Evolutionary conservation across 2,888 invertebrate species (phyloP), one percentile per base, ranked within the genome.

Genomic region (Oconnorella tubifera): DNA sequence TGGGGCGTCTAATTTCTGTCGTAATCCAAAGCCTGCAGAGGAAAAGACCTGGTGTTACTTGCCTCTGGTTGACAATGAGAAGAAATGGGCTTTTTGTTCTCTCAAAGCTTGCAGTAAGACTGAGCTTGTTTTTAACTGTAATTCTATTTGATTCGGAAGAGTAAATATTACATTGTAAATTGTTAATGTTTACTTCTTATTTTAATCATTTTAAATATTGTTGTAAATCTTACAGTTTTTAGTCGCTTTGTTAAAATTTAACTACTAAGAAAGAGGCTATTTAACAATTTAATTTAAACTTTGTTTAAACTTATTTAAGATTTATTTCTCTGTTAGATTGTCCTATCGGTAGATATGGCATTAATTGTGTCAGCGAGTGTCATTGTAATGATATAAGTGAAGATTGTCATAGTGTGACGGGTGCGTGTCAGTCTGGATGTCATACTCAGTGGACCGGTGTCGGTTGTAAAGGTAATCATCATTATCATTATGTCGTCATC

Each of bases 311-410:
- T n/a, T n/a, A n/a, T n/a, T n/a, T n/a, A n/a, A n/a, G n/a, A n/a
- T n/a, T 40, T 14, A 40, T 40, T 40, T 40, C 19, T 40, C 40
- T 40, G 40, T 6, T 70, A 78, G 80, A 72, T 32, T 80, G 80
- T 58, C 77, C 77, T 1, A 56, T 68, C 14, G 77, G 78, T 14
- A 70, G 77, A 25, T 80, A 76, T 66, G 78, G 77, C 4, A 71
- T 75, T 59, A 80, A 78, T 69, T 80, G 80, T 69, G 74, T 69
- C 51, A 72, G 74, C 56, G 78, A 78, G 56, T 80, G 80, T 56
- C 80, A 80, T 63, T 80, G 80, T 68, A 63, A 61, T n/a, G 75
- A 77, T 65, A 56, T 63, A n/a, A 66, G 70, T 2, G 78, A 78
- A 62, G 71, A 68, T 2, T 80, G 80, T 69, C 74, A 78, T 64